Evolutionary conservation across 2,888 invertebrate species (phyloP), one percentile per base, ranked within the genome.

Genomic region (Apamea crenata): DNA sequence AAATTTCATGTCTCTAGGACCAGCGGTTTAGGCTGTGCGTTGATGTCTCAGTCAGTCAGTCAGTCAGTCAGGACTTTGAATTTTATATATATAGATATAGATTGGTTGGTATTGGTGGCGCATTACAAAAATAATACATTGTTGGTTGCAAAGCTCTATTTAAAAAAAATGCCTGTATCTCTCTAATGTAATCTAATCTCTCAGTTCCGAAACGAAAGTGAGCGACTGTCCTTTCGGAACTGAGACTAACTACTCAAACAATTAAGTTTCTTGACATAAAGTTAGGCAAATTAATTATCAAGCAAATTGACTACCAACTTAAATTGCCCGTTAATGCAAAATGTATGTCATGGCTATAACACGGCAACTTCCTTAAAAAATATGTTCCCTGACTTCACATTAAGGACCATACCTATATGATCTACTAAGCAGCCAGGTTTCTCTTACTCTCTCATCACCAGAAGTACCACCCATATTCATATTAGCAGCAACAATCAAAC

Each of bases 401-500:
- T 21, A 25, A 32, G 18, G 3, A 50, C 1, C 18, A 74, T 36
- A n/a, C 10, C 6, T n/a, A 3, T 21, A 53, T 47, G 21, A 47
- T 14, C 36, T 36, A 36, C n/a, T 10, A 12, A 16, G 12, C 21
- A n/a, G 5, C n/a, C 36, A 61, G 2, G 21, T 6, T 47, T 14
- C 3, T 25, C 14, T 47, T 7, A 47, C n/a, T 21, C 47, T 53
- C 8, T 25, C 12, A 63, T 63, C 16, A 16, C 8, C 10, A 59
- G 18, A 44, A 4, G 16, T 29, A 44, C 21, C 36, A 16, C 7
- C 10, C 16, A 25, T 36, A 1, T 25, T 56, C 21, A 69, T 18
- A 69, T 65, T 29, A 66, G 47, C 36, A 63, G 56, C 29, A 81
- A 80, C 25, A 77, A 72, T 47, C 32, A 74, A 77, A 59, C 47